Evolutionary conservation across 2,113 vertebrate genomes (phyloP).

Genomic region (Brachyhypopomus occidentalis): DNA sequence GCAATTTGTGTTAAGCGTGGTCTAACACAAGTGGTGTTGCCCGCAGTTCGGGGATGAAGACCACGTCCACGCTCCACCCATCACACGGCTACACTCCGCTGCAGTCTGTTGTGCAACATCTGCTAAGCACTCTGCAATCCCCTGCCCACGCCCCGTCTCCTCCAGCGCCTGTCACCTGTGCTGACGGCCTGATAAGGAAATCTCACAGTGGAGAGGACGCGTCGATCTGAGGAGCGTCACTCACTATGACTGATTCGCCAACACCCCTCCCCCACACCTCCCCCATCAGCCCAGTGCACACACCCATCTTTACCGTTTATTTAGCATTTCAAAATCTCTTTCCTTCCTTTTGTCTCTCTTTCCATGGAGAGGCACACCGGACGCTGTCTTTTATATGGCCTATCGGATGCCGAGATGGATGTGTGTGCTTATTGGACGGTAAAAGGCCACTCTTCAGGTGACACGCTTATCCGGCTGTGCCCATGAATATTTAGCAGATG

Average conservation of each 20-base stretch:
- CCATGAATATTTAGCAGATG: slow-evolving; percentile 99
- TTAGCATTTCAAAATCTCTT: slow-evolving; percentile 88
- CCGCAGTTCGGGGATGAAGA: background rate
- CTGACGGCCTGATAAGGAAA: slow-evolving; percentile 93
- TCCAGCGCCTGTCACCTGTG: slow-evolving; percentile 87
- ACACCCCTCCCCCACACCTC: slow-evolving; percentile 26
- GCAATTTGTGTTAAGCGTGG: too few relatives aligned
- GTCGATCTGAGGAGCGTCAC: slow-evolving; percentile 93
- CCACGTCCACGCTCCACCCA: background rate
- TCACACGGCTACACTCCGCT: background rate
- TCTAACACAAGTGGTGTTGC: background rate
- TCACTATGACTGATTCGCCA: slow-evolving; percentile 87
- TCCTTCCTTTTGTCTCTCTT: slow-evolving; percentile 67
- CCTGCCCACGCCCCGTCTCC: slow-evolving; percentile 75
- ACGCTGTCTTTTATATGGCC: slow-evolving; percentile 81
- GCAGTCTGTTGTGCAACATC: slow-evolving; percentile 70
- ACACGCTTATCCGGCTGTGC: slow-evolving; percentile 89
- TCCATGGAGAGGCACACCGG: slow-evolving; percentile 73
- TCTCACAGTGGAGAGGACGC: slow-evolving; percentile 88
- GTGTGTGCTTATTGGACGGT: slow-evolving; percentile 94
- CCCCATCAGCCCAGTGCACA: slow-evolving; percentile 42
- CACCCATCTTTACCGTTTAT: slow-evolving; percentile 65
- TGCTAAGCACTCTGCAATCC: slow-evolving; percentile 79
- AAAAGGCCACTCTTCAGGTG: slow-evolving; percentile 94
- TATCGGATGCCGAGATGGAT: slow-evolving; percentile 87